Conservation (phyloP, 2,888 invertebrate genomes). For the Bedellia somnulentella region DNA sequence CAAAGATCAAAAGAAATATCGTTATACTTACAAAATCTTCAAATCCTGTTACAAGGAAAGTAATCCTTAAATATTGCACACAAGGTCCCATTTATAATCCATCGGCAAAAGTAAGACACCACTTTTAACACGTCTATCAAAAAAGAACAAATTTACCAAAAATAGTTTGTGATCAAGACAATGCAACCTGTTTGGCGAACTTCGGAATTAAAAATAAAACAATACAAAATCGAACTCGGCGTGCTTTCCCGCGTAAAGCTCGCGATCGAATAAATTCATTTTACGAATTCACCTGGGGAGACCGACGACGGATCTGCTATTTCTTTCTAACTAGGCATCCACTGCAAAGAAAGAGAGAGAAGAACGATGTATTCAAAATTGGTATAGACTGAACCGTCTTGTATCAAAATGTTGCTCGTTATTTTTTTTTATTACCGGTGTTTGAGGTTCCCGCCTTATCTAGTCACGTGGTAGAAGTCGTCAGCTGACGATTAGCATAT, state of each 20-base stretch:
- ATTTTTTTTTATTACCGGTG: constrained; percentile 25
- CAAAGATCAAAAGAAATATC: no score
- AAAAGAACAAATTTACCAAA: no score
- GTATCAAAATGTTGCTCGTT: no score
- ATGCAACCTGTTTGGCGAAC: no score
- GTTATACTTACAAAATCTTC: constrained; percentile 38
- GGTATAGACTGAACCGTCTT: no score
- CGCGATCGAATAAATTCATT: constrained; percentile 45
- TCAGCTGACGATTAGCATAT: constrained; percentile 19
- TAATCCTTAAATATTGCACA: constrained; percentile 40
- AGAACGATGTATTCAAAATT: no score
- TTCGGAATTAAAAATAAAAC: constrained; percentile 27
- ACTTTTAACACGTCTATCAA: no score
- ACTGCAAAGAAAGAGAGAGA: no score
- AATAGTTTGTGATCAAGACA: no score
- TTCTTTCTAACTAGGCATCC: constrained; percentile 24
- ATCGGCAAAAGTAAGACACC: no score
- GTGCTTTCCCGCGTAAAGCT: constrained; percentile 53
- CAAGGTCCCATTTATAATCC: no score
- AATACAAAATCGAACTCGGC: constrained; percentile 17
- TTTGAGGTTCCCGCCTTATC: constrained; percentile 48
- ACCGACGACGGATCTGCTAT: constrained; percentile 21
- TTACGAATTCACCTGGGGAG: constrained; percentile 41
- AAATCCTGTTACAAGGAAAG: constrained; percentile 24
- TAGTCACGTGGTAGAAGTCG: constrained; percentile 20